These are phyloP conservation scores for Polyodon spathula DNA, from an alignment of 2,113 vertebrate genomes.

Conservation along the genomic window DNA sequence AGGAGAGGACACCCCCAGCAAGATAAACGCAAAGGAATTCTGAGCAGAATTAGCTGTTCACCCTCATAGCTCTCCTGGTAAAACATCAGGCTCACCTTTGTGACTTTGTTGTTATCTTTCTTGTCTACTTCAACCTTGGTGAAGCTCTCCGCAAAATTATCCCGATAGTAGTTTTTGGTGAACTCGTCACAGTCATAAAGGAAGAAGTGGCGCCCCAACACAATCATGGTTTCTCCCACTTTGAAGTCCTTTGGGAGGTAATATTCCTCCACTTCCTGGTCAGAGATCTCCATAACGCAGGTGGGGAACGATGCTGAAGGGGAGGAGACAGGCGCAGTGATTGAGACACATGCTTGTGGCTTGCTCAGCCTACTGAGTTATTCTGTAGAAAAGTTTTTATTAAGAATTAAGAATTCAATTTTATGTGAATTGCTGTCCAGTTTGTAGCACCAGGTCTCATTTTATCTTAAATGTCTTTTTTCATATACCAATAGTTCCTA, in stretches of 20 bases:
- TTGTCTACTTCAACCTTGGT: conserved; percentile 53
- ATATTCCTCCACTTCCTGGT: conserved; percentile 78
- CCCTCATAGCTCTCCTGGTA: background rate
- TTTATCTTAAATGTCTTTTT: too few species aligned
- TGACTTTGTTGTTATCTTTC: conserved; percentile 17
- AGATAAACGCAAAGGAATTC: background rate
- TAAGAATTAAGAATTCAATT: too few species aligned
- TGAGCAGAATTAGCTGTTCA: background rate
- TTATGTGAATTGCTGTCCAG: too few species aligned
- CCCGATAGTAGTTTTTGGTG: conserved; percentile 68
- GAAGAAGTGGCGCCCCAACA: conserved; percentile 75
- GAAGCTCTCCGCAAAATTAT: conserved; percentile 62
- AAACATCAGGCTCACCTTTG: conserved; percentile 29
- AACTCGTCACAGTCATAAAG: conserved; percentile 80
- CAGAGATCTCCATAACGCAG: conserved; percentile 76
- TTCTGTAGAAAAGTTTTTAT: too few species aligned
- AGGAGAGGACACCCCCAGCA: background rate
- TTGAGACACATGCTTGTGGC: too few species aligned
- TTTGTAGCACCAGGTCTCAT: too few species aligned
- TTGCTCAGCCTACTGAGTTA: too few species aligned
- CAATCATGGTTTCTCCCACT: conserved; percentile 61
- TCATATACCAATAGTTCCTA: too few species aligned
- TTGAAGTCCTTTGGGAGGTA: conserved; percentile 77
- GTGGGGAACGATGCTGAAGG: conserved; percentile 69
- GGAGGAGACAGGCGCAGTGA: background rate